phyloP scores from a whole-genome alignment of 2,113 vertebrate genomes.

The Tychaedon coryphoeus region DNA sequence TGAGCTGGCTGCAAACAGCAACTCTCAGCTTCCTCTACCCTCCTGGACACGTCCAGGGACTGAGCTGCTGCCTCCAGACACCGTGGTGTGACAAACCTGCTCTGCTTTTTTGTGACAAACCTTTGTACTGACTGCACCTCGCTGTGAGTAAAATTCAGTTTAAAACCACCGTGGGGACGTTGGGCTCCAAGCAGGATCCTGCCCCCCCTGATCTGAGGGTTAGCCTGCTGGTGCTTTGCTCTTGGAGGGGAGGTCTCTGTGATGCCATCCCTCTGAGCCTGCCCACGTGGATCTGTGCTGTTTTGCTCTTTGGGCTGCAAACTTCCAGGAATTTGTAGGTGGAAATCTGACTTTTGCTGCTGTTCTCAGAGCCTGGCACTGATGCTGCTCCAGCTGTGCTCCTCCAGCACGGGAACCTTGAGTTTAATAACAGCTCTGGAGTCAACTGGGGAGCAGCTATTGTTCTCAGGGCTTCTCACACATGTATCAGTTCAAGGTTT shows the following conservation, averaged over 20 bases:
- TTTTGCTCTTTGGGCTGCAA: neutral
- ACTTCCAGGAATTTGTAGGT: constrained; percentile 8
- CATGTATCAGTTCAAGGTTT: neutral
- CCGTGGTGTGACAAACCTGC: neutral
- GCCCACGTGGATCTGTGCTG: neutral
- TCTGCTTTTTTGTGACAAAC: neutral
- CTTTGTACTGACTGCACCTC: neutral
- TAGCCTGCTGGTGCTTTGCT: neutral
- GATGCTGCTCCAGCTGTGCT: constrained; percentile 7
- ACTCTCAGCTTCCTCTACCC: neutral
- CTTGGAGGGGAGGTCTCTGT: neutral
- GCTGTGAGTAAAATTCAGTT: neutral
- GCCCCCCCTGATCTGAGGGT: neutral
- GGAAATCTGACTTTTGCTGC: neutral
- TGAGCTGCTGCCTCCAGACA: neutral
- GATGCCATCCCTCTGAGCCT: neutral
- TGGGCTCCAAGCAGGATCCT: neutral
- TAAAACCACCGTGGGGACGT: fast-evolving
- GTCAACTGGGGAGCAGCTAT: constrained; percentile 7
- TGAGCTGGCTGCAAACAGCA: neutral
- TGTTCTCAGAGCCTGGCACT: neutral
- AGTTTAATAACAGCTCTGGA: constrained; percentile 29
- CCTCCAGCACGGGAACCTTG: neutral
- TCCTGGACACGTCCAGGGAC: neutral
- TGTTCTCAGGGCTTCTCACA: neutral